Percentiles rank a stretch among this genome's conserved stretches.
Conservation (phyloP, 1,140 invertebrate genomes). For the Anagrus nilaparvatae region DNA sequence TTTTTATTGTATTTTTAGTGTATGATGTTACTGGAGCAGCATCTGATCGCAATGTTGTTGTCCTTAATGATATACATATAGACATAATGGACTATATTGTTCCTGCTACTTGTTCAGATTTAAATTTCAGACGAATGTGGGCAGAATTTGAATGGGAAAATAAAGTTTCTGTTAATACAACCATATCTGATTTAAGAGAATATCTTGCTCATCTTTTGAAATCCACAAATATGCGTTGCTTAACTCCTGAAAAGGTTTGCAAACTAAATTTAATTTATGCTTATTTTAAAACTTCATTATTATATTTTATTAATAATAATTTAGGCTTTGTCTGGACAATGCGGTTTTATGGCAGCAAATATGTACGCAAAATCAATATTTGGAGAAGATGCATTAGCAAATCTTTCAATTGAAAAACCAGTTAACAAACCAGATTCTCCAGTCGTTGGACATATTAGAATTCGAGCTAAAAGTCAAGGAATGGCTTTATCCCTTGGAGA, state of each 20-base stretch:
- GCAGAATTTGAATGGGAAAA: slow-evolving; percentile 99
- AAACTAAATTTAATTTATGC: too few species aligned
- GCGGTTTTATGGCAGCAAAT: slow-evolving; percentile 98
- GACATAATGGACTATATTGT: slow-evolving; percentile 99
- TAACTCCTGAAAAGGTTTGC: slow-evolving; percentile 92
- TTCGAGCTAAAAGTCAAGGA: slow-evolving; percentile 97
- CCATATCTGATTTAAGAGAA: slow-evolving; percentile 82
- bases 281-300: too few species aligned
- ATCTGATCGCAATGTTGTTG: slow-evolving; percentile 92
- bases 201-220: slow-evolving; percentile 89
- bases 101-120: slow-evolving; percentile 89
- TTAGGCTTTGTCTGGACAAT: slow-evolving; percentile 85
- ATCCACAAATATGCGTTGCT: slow-evolving; percentile 97
- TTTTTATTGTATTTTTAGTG: slow-evolving; percentile 56
- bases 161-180: slow-evolving; percentile 96
- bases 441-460: slow-evolving; percentile 93
- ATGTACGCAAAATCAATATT: slow-evolving; percentile 99
- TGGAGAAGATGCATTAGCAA: slow-evolving; percentile 97
- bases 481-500: slow-evolving; percentile 95
- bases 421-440: slow-evolving; percentile 75
- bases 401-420: slow-evolving; percentile 95
- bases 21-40: slow-evolving; percentile 91
- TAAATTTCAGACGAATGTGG: slow-evolving; percentile 98
- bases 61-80: slow-evolving; percentile 98
- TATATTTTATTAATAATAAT: too few species aligned